Evolutionary conservation across 2,888 invertebrate genomes (phyloP).

Genomic region (Pollenia amentaria): DNA sequence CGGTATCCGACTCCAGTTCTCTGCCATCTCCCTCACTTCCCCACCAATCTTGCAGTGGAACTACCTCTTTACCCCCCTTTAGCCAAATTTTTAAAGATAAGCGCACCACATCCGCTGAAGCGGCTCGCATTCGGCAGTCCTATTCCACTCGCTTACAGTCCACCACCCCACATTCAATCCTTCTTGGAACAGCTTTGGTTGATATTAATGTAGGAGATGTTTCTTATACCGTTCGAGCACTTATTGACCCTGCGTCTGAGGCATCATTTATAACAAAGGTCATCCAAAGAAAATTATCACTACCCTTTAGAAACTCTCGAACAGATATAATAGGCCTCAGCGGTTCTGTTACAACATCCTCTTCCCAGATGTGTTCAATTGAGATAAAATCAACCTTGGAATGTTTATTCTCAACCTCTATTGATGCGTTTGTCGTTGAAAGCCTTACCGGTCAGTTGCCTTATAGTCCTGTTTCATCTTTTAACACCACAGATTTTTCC

Average conservation of each 20-base stretch:
- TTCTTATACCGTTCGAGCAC: too few relatives aligned
- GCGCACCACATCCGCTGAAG: too few relatives aligned
- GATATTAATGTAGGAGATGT: too few relatives aligned
- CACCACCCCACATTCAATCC: too few relatives aligned
- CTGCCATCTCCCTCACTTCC: neutral
- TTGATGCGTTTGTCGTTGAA: neutral
- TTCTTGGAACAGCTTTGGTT: too few relatives aligned
- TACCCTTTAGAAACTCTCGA: neutral
- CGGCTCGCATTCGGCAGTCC: too few relatives aligned
- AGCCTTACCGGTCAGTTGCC: too few relatives aligned
- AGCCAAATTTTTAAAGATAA: too few relatives aligned
- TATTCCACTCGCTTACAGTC: too few relatives aligned
- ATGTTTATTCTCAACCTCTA: neutral
- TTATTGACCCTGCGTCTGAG: conserved; percentile 7
- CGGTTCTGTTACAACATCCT: neutral
- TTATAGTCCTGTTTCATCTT: neutral
- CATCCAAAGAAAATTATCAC: neutral
- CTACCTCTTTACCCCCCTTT: too few relatives aligned
- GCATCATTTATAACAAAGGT: neutral
- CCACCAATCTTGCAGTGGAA: too few relatives aligned
- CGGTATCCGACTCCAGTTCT: neutral
- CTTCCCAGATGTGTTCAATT: neutral
- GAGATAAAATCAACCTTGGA: neutral
- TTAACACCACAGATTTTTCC: neutral
- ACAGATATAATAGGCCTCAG: neutral